A percentile compares a stretch with the other conserved stretches of the same genome.
These are phyloP conservation scores for Chinchilla lanigera DNA, from an alignment of 2,113 vertebrate genomes.

Conservation along the genomic window DNA sequence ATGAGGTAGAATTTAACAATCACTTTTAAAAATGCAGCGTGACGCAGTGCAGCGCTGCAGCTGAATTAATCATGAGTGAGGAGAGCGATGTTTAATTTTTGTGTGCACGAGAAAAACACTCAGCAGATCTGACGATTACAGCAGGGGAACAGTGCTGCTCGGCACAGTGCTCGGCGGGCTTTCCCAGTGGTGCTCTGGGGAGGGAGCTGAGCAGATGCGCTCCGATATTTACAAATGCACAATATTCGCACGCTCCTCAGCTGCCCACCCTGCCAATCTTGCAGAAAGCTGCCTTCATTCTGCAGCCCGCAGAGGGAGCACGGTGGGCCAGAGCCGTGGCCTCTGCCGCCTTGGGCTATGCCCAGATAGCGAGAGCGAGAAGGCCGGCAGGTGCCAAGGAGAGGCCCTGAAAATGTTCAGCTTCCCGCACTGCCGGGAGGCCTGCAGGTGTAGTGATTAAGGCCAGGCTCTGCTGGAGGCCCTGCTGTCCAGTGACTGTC, in stretches of 20 bases:
- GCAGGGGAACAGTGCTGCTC: conserved; percentile 81
- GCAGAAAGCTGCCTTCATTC: conserved; percentile 81
- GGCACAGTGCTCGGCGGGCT: conserved; percentile 82
- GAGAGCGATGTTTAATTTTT: conserved; percentile 87
- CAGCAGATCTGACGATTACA: conserved; percentile 87
- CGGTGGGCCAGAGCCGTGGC: rapidly evolving
- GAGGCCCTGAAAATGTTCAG: not conserved
- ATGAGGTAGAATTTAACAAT: conserved; percentile 85
- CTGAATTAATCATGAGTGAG: conserved; percentile 89
- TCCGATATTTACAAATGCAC: conserved; percentile 89
- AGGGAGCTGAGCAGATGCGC: conserved; percentile 87
- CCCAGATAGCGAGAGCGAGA: too few relatives aligned
- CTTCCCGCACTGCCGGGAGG: not conserved
- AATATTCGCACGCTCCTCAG: conserved; percentile 87
- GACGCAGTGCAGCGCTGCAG: conserved; percentile 83
- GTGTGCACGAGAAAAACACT: conserved; percentile 86
- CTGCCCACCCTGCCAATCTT: conserved; percentile 84
- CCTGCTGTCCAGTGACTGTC: not conserved
- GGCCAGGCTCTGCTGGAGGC: not conserved
- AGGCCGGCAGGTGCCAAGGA: too few relatives aligned
- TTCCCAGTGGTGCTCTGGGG: conserved; percentile 84
- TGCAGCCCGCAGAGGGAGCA: conserved; percentile 74
- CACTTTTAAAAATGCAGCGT: conserved; percentile 86
- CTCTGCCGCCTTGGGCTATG: rapidly evolving
- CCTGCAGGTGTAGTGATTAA: rapidly evolving